Base-by-base conservation (phyloP, 2,113 vertebrate species). In the Muscicapa adusta region DNA sequence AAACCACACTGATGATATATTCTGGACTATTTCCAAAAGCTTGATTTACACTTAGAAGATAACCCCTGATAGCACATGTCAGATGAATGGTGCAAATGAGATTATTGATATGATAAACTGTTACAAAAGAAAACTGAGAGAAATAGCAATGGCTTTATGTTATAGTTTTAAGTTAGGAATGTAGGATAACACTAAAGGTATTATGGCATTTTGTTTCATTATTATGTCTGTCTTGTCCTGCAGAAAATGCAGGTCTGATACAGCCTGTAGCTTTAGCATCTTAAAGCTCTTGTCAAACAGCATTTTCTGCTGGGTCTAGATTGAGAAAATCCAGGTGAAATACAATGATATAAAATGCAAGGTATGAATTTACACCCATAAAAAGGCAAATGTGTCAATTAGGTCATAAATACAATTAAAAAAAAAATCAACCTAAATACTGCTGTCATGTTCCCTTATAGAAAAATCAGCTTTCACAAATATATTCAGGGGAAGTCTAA, bases 101-200 rank as follows among this genome's bases (percentile, higher is more conserved):
- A 93, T 88, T 93, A 73, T 8, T 85, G 53, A 94, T 89, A 88
- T 54, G 84, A 88, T 89, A 89, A 88, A 50, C 20, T 43, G 57
- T 26, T 88, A 82, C 33, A 70, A 73, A 82, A 88, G 56, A 91
- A 89, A 93, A 85, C 22, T 2, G 33, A 77, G 50, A 70, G 16
- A 90, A 88, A 65, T 3, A 68, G 18, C 38, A 50, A 76, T 25
- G 8, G 28, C 14, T 89, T 86, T 38, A 34, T 65, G 36, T 18
- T 65, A 65, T 3, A 85, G 36, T 29, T 80, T 91, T 54, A 62
- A 82, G 13, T 61, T 58, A 47, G 18, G 15, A 89, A 82, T 18
- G 18, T 33, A 33, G 42, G 42, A 20, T 72, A 85, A 65, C 12
- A 12, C 16, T 63, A 53, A 29, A 51, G 19, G 24, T 22, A 47